Base-by-base conservation (phyloP, 2,888 invertebrate genomes). In the Orthosia incerta region DNA sequence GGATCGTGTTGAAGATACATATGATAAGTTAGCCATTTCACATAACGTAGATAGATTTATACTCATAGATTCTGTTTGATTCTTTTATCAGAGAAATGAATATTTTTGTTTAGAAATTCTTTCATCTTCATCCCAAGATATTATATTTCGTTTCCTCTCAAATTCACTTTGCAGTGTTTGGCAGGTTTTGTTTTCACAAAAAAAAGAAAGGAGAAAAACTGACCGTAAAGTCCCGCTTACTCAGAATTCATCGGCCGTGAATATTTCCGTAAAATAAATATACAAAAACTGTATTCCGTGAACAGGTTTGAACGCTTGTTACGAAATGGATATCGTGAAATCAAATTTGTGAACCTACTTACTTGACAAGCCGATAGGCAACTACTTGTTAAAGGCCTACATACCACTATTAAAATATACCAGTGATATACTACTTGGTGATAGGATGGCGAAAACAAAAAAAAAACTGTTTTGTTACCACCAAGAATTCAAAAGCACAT, bases 291-390 rank as follows among this genome's bases (percentile, higher is more conserved):
- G 57, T 74, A 76, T 77, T 76, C 61, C 68, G 76, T 74, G 82
- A 86, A 87, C 89, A 84, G 77, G 79, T 81, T 86, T 79, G 71
- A 88, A 89, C 88, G 89, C 84, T 88, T 84, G 80, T 93, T 93
- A 91, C 88, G 88, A 93, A 94, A 93, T 91, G 84, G 85, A 67
- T 89, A 89, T 91, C 93, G 91, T 91, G 92, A 93, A 93, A 93
- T 93, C 92, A 89, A 85, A 87, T 85, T 82, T 80, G 72, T 66
- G 72, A 74, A 80, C 80, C 80, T 79, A 82, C 74, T 78, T 74
- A 78, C 71, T 71, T 80, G 82, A 72, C 75, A 80, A 83, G 74
- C 76, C 64, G 74, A 71, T 59, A 59, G 53, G 71, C 83, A 73
- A 74, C 60, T 39, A n/a, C 12, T 16, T 61, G 56, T 67, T 50